Evolutionary conservation across 2,797 vertebrate genomes (phyloP).

Genomic region (Philypnodon macrostomus): DNA sequence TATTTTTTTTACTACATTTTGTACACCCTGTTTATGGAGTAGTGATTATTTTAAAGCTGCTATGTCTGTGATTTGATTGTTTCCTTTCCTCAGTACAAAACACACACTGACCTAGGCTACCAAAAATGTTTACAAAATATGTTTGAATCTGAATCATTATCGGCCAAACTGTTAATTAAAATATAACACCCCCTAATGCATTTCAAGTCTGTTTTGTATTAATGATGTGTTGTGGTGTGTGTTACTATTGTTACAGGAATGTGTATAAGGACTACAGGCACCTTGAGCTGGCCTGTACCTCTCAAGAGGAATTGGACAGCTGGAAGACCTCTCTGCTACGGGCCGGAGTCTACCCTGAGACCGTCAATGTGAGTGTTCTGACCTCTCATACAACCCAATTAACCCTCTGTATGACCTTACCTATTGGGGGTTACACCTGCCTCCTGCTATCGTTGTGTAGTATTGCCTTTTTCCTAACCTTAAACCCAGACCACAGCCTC

Average conservation of each 20-base stretch:
- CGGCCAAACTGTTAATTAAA: no score
- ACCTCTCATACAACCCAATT: constrained; percentile 59
- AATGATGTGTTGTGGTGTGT: neutral
- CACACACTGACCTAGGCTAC: no score
- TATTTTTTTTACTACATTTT: no score
- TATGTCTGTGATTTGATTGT: no score
- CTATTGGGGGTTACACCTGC: constrained; percentile 47
- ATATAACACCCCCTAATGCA: no score
- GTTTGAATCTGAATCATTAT: no score
- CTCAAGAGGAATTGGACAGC: constrained; percentile 90
- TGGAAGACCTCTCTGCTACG: constrained; percentile 92
- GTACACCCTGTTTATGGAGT: no score
- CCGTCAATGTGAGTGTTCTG: constrained; percentile 82
- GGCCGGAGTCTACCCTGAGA: constrained; percentile 89
- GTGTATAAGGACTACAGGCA: constrained; percentile 94
- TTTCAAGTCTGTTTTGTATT: neutral
- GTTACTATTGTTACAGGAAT: constrained; percentile 76
- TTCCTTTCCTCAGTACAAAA: no score
- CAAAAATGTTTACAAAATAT: no score
- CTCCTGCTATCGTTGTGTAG: constrained; percentile 29
- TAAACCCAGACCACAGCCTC: constrained; percentile 34
- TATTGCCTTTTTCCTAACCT: constrained; percentile 34
- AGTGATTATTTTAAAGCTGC: no score
- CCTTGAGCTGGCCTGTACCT: constrained; percentile 87
- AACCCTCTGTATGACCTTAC: constrained; percentile 67